Evolutionary conservation across 2,888 invertebrate genomes (phyloP), one percentile per base, ranked within the genome.

Genomic region (Harmothoe impar): DNA sequence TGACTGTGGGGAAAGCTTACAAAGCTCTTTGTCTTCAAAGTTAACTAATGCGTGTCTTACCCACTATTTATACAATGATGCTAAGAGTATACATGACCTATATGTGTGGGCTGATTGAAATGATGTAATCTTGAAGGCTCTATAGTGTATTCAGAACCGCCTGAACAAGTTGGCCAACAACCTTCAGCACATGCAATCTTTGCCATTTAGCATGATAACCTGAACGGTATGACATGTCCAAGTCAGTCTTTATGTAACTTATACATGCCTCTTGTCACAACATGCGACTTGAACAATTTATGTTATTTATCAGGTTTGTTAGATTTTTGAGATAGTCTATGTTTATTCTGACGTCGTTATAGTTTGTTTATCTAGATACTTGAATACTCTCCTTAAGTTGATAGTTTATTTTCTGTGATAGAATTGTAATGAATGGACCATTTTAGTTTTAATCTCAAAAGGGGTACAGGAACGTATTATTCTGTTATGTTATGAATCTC

Each of bases 321-420:
- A 29, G 29, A 72, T 72, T 29, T 72, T 72, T 15, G 43, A 29
- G n/a, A 72, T 72, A 72, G 25, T 72, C 17, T 72, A 72, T 72
- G 29, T 72, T 72, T 72, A 72, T 29, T 29, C 25, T 1, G 25
- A 15, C 5, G n/a, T n/a, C 20, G 20, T 62, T 62, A 62, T 62
- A n/a, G n/a, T 62, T 20, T 62, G 15, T 62, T 62, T 62, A 62
- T n/a, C 20, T 12, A n/a, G 1, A 62, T 62, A 62, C 23, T 62
- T 62, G 62, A 72, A 29, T 72, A 72, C 25, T 29, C 72, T 25
- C 5, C 31, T 29, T 72, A 29, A 29, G 31, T 29, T 72, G 25
- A 29, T 72, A 29, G 72, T 72, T 72, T 25, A 25, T 29, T 72
- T 72, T 29, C 72, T 72, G 72, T 29, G 29, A 72, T 72, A 72